phyloP scores from a whole-genome alignment of 1,140 invertebrate genomes.

The Ladona fulva region DNA sequence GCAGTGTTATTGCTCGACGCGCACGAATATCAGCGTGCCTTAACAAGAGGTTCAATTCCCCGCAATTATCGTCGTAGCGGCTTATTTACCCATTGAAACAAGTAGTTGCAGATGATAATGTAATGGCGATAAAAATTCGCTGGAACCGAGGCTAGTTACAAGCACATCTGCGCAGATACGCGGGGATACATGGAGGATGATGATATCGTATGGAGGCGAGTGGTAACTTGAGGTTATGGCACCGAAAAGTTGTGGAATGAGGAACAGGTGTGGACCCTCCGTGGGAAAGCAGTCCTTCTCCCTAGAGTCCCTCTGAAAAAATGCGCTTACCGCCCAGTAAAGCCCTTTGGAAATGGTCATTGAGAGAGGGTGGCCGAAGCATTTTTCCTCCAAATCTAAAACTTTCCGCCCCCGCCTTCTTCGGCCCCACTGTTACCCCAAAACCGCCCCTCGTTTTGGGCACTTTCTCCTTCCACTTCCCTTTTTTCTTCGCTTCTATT shows the following conservation, averaged over 20 bases:
- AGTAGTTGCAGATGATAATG: too few relatives aligned
- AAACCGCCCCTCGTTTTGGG: not conserved
- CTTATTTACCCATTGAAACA: too few relatives aligned
- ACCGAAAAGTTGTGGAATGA: not conserved
- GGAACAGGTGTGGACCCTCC: not conserved
- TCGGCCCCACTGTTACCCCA: not conserved
- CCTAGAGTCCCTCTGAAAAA: not conserved
- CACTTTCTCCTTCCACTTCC: too few relatives aligned
- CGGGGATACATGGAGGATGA: not conserved
- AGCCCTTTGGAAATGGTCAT: not conserved
- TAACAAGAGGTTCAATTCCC: too few relatives aligned
- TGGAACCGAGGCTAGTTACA: too few relatives aligned
- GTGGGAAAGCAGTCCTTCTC: not conserved
- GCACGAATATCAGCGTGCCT: too few relatives aligned
- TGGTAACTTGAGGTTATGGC: constrained; percentile 4
- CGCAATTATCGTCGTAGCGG: too few relatives aligned
- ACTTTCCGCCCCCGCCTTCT: not conserved
- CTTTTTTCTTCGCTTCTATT: too few relatives aligned
- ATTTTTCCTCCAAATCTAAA: not conserved
- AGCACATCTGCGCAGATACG: not conserved
- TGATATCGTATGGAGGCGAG: not conserved
- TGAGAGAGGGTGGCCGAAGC: not conserved
- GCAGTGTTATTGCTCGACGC: too few relatives aligned
- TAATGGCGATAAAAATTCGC: too few relatives aligned
- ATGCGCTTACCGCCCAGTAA: not conserved